Percentiles rank a stretch among this genome's conserved stretches.
These are phyloP conservation scores for Andricus curvator DNA, from an alignment of 2,888 invertebrate species.

Conservation along the genomic window DNA sequence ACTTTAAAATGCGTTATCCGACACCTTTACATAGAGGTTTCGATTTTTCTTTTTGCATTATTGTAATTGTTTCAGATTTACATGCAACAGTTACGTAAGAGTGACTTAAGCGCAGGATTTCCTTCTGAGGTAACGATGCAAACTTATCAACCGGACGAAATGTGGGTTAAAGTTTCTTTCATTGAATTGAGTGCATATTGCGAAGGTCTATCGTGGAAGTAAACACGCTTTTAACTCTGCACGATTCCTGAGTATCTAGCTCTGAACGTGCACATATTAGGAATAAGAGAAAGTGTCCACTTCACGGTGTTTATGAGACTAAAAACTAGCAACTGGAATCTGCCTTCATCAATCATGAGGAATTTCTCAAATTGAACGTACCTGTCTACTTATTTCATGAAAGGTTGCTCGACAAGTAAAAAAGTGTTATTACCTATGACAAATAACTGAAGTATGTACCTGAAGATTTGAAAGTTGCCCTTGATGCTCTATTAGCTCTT, in stretches of 20 bases:
- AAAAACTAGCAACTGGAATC: conserved; percentile 10
- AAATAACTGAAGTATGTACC: conserved; percentile 9
- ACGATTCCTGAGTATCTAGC: conserved; percentile 11
- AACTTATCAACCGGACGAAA: conserved; percentile 10
- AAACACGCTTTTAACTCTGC: neutral
- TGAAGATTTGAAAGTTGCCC: conserved; percentile 10
- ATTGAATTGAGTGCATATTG: conserved; percentile 34
- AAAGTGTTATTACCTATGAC: conserved; percentile 22
- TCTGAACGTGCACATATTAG: conserved; percentile 34
- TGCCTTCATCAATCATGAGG: conserved; percentile 10
- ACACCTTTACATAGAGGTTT: conserved; percentile 39
- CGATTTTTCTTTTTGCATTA: conserved; percentile 18
- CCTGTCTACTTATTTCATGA: conserved; percentile 19
- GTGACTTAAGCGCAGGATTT: neutral
- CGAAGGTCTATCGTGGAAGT: conserved; percentile 6
- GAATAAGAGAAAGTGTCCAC: conserved; percentile 36
- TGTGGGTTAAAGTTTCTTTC: conserved; percentile 38
- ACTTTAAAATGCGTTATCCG: conserved; percentile 38
- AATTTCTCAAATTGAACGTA: conserved; percentile 22
- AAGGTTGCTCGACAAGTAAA: neutral
- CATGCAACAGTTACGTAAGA: neutral
- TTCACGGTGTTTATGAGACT: conserved; percentile 13
- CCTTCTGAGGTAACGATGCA: conserved; percentile 4
- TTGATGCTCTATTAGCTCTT: neutral
- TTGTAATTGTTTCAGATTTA: conserved; percentile 12